Base-by-base conservation (phyloP, 2,113 vertebrate species). In the Lophotis ruficrista region DNA sequence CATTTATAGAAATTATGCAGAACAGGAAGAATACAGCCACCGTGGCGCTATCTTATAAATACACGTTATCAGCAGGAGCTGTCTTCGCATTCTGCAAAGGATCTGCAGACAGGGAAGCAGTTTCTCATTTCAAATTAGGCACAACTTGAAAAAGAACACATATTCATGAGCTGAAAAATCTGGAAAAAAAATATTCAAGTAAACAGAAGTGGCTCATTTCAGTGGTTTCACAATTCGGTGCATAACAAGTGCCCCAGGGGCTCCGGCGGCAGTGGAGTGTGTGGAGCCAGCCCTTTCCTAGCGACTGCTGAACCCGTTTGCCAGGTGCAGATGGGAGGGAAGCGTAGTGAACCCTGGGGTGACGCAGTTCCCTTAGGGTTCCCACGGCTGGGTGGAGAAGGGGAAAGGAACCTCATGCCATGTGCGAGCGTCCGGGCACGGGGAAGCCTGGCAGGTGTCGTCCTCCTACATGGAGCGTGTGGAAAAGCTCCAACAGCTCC, bases 171-270 rank as follows among this genome's bases (percentile, higher is more conserved):
- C 77, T 50, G 45, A 60, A 71, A 90, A 83, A 87, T 70, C 65
- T 50, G 24, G 48, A 7, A 25, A 27, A 56, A 80, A 93, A 82
- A 60, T 56, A 82, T 64, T 95, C 31, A 70, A 84, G 80, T 93
- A 90, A 94, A 87, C 76, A 86, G 83, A 64, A 92, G 89, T 28
- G 83, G 69, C 69, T 94, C 69, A 69, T 94, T 92, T 96, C 53
- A 94, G 18, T 71, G 41, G 57, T 87, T 94, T 84, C 69, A 91
- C 47, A 76, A 89, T 91, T 87, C 77, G 76, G 87, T 24, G 77
- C 30, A 31, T 51, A 83, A 57, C 86, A 82, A 85, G 77, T 68
- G 53, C 83, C 89, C 60, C 10, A 87, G 83, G 87, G 77, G 69
- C 53, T 83, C 70, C 70, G 14, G 25, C 45, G 48, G 60, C 23